Evolutionary conservation across 2,113 vertebrate species (phyloP), one percentile per base, ranked within the genome.

Genomic region (Scomber colias): DNA sequence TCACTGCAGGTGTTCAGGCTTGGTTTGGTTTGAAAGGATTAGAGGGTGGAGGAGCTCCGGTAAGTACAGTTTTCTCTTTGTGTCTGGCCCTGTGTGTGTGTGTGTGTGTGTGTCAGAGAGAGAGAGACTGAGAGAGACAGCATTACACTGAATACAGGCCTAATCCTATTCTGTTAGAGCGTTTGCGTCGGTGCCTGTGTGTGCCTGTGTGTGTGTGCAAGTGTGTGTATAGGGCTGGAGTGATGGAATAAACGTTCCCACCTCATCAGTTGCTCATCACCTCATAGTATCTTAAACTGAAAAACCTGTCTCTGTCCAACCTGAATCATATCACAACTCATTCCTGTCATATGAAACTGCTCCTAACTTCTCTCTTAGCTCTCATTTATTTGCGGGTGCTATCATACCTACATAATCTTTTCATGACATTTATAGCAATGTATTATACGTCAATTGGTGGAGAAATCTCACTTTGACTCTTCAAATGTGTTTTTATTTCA

Each of bases 31-130:
- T 84, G 77, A 84, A 60, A 57, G 77, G 79, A 87, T 89, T 86
- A 86, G 60, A 86, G 81, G 84, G 81, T 81, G 81, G 82, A 88
- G 78, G 64, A 84, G 73, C 68, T 75, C 49, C 13, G 46, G 40
- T 86, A 87, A 90, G 78, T 73, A 86, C 84, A 77, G 74, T 85
- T 83, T 86, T 81, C 73, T 75, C 59, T 81, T 72, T 80, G 63
- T 84, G 80, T 90, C 79, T 88, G 56, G 27, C 31, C 59, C 11
- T 75, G 11, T 61, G n/a, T 21, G 48, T 55, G 63, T 51, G 35
- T 73, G 63, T 27, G n/a, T 72, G 68, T 65, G 56, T 46, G 59
- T 27, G 35, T 40, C 7, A 35, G 31, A 35, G 31, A 50, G 66
- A 17, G 21, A 30, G 19, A 55, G 54, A 54, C 53, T 27, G 19